Base-by-base conservation (phyloP, 1,140 invertebrate species). In the Ganaspis sp. region DNA sequence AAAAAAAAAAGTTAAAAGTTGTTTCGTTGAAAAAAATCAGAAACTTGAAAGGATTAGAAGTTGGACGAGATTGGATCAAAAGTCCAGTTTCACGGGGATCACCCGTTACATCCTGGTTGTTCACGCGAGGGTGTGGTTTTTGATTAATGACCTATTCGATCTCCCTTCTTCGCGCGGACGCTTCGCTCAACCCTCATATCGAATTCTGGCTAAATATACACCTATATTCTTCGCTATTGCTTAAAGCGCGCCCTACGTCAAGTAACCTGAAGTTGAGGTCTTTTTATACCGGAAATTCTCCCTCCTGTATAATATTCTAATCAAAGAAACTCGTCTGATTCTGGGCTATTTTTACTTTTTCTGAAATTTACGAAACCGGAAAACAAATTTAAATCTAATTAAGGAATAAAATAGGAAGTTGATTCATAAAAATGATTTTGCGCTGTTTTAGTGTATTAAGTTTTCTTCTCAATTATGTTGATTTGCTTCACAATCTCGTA, bases 121-220 rank as follows among this genome's bases (percentile, higher is more conserved):
- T 84, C 83, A 85, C 78, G 76, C 87, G 84, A 90, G 90, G 89
- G 90, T 91, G 89, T 87, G 89, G 90, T 90, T 90, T n/a, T n/a
- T 91, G 90, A 91, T 91, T 91, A 90, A 90, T 90, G 90, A 90
- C 88, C 89, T 87, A 87, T 90, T 91, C 88, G 89, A 90, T 89
- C 83, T 85, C 83, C 81, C 82, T 83, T 74, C 73, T 73, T 81
- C 78, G 81, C 85, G 81, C 81, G 85, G 81, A 84, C 85, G 82
- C 85, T 79, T 83, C 86, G 83, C 85, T 81, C 84, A 79, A 79
- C 83, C 87, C 84, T 81, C 86, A 81, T 89, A 88, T 89, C 87
- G 86, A 88, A 88, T 89, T 87, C 84, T 84, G 88, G 82, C 85
- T 88, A 88, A 87, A 88, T 87, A 87, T 85, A 85, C 85, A 84